Evolutionary conservation across 2,113 vertebrate genomes (phyloP), one percentile per base, ranked within the genome.

Genomic region (Boulengeromyrus knoepffleri): DNA sequence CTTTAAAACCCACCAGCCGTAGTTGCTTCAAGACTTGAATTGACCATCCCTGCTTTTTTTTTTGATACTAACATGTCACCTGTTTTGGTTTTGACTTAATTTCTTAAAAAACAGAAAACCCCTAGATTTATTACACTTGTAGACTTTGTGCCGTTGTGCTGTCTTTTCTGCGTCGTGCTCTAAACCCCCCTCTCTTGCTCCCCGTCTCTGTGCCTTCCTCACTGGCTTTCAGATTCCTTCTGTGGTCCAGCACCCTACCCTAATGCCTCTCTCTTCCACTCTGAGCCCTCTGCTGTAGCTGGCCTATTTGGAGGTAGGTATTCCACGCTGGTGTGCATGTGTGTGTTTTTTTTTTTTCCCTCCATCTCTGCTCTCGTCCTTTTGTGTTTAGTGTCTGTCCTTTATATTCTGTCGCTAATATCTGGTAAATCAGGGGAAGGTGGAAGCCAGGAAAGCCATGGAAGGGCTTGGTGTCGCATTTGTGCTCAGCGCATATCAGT

Each of bases 261-360:
- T 96, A 97, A 95, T 53, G 94, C 96, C 95, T 93, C 96, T 90
- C 94, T 97, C 95, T 96, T 96, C 95, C 93, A 95, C 91, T 95
- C 94, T 94, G 97, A 97, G 91, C 93, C 96, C 95, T 95, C 96
- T 95, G 89, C 95, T 93, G 93, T 97, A 97, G 96, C 97, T 95
- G 96, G 96, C 96, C 96, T 98, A 94, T 97, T 97, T 94, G 96
- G 95, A 97, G 96, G 96, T 98, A 96, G 94, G 96, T 97, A 7
- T 87, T 50, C 3, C n/a, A 39, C 8, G 87, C 21, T 58, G 24
- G 17, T 85, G 53, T 31, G 49, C 12, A 49, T 50, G 62, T 27
- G 62, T 70, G n/a, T 31, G 52, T 50, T 49, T 49, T 49, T 17
- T 52, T 53, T 52, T 62, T 53, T 89, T 21, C 0, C 45, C 42